These are phyloP conservation scores for Cordylochernes scorpioides DNA, from an alignment of 2,888 invertebrate genomes.

Conservation along the genomic window DNA sequence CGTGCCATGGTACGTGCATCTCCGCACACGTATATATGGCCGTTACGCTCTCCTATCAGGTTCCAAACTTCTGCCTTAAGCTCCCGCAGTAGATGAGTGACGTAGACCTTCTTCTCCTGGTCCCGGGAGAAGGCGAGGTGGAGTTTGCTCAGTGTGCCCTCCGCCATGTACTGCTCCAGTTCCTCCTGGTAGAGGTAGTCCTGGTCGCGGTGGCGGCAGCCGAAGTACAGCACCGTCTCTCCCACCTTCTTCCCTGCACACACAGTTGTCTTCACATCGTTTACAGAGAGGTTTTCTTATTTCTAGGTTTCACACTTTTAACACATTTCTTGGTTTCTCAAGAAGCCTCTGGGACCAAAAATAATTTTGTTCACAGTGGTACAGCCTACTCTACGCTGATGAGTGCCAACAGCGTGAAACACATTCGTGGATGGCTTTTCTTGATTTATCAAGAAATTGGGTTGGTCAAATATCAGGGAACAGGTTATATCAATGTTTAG, in stretches of 20 bases:
- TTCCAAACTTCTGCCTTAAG: conserved; percentile 70
- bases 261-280: no score
- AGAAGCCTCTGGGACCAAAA: no score
- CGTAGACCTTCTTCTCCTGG: conserved; percentile 57
- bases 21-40: conserved; percentile 55
- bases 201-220: conserved; percentile 64
- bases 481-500: no score
- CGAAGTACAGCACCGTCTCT: conserved; percentile 77
- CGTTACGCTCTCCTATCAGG: conserved; percentile 63
- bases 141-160: conserved; percentile 35
- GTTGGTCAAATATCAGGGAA: no score
- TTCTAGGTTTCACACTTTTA: no score
- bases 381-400: no score
- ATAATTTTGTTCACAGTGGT: no score
- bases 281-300: no score
- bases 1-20: conserved; percentile 96
- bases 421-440: no score
- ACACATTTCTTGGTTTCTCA: no score
- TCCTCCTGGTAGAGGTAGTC: conserved; percentile 86
- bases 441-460: no score
- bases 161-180: conserved; percentile 43
- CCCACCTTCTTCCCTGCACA: conserved; percentile 58
- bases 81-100: conserved; percentile 58
- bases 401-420: no score
- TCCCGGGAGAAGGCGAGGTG: conserved; percentile 74